phyloP scores from a whole-genome alignment of 2,113 vertebrate species.

The Shinisaurus crocodilurus region DNA sequence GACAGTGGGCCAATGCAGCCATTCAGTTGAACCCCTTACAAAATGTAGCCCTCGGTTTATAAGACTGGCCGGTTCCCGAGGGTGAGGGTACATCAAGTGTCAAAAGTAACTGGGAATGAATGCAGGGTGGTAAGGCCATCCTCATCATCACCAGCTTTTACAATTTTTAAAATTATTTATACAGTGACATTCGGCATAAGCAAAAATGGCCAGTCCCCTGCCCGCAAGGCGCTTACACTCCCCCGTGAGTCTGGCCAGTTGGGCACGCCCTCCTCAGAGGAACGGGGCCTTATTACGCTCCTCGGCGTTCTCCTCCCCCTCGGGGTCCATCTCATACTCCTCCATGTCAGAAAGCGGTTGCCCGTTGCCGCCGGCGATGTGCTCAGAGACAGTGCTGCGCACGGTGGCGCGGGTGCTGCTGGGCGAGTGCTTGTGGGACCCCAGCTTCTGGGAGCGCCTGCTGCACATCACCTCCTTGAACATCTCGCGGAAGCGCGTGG shows the following conservation, averaged over 20 bases:
- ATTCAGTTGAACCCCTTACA: neutral
- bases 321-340: constrained; percentile 48
- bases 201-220: neutral
- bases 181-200: neutral
- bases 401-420: constrained; percentile 83
- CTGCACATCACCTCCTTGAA: constrained; percentile 90
- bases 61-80: neutral
- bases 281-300: constrained; percentile 34
- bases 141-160: neutral
- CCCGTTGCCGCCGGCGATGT: constrained; percentile 59
- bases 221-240: no score
- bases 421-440: constrained; percentile 68
- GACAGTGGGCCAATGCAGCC: neutral
- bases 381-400: constrained; percentile 84
- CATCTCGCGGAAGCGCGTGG: constrained; percentile 92
- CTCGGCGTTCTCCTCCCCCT: constrained; percentile 15
- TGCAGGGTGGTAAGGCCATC: neutral
- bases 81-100: neutral
- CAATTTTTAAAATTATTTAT: neutral
- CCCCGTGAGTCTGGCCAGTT: neutral
- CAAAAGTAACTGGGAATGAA: neutral
- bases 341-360: constrained; percentile 50
- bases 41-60: neutral
- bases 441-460: neutral
- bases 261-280: constrained; percentile 41